Conservation (phyloP, 2,797 vertebrate genomes). For the Hybognathus amarus region DNA sequence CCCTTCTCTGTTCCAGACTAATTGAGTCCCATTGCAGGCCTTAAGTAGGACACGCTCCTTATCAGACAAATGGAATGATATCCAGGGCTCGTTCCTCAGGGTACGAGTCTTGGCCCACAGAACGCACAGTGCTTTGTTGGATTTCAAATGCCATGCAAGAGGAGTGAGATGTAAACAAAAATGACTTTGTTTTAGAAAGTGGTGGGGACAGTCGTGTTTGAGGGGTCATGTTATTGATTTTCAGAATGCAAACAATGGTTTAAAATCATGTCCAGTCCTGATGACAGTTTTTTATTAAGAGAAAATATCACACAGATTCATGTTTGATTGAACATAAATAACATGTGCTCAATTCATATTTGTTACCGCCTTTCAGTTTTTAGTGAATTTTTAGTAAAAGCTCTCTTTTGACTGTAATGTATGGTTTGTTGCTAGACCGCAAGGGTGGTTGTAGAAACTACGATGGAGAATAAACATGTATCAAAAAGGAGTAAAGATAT, state of each 20-base stretch:
- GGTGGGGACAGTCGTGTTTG: background rate
- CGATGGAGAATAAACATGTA: background rate
- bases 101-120: slow-evolving; percentile 68
- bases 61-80: slow-evolving; percentile 79
- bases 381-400: background rate
- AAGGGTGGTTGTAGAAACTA: background rate
- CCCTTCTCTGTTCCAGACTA: slow-evolving; percentile 78
- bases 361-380: background rate
- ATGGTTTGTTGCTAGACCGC: background rate
- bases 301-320: background rate
- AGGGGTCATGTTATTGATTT: background rate
- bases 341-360: background rate
- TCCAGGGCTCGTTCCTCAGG: slow-evolving; percentile 71
- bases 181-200: slow-evolving; percentile 1
- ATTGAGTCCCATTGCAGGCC: slow-evolving; percentile 81
- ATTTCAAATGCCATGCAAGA: slow-evolving; percentile 6
- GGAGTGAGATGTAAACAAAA: slow-evolving; percentile 26
- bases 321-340: background rate
- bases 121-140: slow-evolving; percentile 66
- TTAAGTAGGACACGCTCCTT: slow-evolving; percentile 79
- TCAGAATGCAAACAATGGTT: background rate
- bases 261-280: background rate
- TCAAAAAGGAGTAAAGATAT: background rate
- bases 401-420: background rate
- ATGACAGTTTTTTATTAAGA: background rate